These are phyloP conservation scores for Nymphalis urticae DNA, from an alignment of 2,888 invertebrate genomes.

Conservation along the genomic window DNA sequence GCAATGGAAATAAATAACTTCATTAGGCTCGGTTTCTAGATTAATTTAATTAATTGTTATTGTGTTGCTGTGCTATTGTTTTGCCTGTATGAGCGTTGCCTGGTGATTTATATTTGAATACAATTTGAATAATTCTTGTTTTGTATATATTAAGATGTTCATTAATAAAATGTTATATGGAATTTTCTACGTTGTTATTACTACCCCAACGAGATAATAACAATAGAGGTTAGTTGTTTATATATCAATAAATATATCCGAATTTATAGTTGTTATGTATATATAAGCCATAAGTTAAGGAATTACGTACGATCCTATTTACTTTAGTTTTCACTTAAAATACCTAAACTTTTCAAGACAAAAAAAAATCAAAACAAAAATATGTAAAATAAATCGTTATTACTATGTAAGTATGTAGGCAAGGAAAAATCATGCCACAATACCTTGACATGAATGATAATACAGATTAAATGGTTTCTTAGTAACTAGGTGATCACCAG, in stretches of 20 bases:
- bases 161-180: no score
- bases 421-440: not conserved
- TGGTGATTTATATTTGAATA: conserved; percentile 5
- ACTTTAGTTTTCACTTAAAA: no score
- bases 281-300: no score
- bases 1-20: conserved; percentile 40
- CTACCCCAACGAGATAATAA: not conserved
- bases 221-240: not conserved
- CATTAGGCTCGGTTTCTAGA: conserved; percentile 34
- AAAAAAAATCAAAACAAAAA: no score
- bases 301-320: no score
- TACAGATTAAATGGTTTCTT: conserved; percentile 5
- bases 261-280: no score
- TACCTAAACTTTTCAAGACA: no score
- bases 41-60: conserved; percentile 31
- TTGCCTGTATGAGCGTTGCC: conserved; percentile 1
- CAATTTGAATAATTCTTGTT: conserved; percentile 6
- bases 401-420: not conserved
- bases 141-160: not conserved
- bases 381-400: no score
- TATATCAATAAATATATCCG: not conserved
- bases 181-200: no score
- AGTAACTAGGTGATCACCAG: conserved; percentile 11
- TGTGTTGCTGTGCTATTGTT: not conserved
- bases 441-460: conserved; percentile 20